phyloP scores from a whole-genome alignment of 2,888 invertebrate species.

The Ectemnius lituratus region DNA sequence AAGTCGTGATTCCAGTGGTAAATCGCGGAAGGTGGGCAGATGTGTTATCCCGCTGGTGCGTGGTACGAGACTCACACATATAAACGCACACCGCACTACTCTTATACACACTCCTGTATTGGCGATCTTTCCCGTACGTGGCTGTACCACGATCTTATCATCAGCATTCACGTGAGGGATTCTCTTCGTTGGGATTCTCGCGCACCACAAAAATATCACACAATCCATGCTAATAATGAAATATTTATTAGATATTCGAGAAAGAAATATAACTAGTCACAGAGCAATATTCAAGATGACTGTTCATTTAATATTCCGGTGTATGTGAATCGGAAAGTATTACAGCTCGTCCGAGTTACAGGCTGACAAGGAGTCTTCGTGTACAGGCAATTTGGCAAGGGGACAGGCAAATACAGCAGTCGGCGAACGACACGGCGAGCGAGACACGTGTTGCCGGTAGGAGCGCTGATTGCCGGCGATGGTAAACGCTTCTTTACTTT shows the following conservation, averaged over 20 bases:
- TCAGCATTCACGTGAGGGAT: conserved; percentile 14
- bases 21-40: conserved; percentile 5
- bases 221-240: too few relatives aligned
- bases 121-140: conserved; percentile 44
- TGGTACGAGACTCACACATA: conserved; percentile 31
- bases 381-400: too few relatives aligned
- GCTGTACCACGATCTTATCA: conserved; percentile 48
- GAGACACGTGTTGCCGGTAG: not conserved
- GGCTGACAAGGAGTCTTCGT: too few relatives aligned
- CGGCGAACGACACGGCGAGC: not conserved
- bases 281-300: too few relatives aligned
- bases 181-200: too few relatives aligned
- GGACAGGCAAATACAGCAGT: not conserved
- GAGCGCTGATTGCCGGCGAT: not conserved
- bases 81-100: conserved; percentile 22
- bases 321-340: not conserved
- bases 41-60: conserved; percentile 20
- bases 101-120: conserved; percentile 38
- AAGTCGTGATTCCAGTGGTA: too few relatives aligned
- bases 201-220: too few relatives aligned
- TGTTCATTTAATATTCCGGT: too few relatives aligned
- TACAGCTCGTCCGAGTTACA: too few relatives aligned
- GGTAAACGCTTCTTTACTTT: conserved; percentile 3
- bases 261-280: too few relatives aligned
- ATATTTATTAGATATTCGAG: too few relatives aligned